Percentiles rank a stretch among this genome's conserved stretches.
phyloP scores from a whole-genome alignment of 2,888 invertebrate species.

The Acrocyrtus sp. region DNA sequence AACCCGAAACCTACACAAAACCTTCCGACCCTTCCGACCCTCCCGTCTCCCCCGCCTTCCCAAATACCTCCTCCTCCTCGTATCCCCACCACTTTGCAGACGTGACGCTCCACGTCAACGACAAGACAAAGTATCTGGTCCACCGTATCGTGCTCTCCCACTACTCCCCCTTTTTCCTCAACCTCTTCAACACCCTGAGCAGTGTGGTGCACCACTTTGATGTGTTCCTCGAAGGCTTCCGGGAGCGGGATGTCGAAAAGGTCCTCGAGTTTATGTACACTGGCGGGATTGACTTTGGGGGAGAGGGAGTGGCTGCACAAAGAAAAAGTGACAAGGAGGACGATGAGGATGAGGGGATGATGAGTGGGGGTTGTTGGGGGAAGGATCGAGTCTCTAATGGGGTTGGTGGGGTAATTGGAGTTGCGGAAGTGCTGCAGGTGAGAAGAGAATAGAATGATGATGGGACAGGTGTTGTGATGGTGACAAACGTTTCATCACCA shows the following conservation, averaged over 20 bases:
- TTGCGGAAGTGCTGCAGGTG: conserved; percentile 84
- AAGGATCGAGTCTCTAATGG: no score
- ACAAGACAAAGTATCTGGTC: conserved; percentile 77
- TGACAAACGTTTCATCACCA: not conserved
- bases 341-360: not conserved
- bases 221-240: conserved; percentile 89
- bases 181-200: conserved; percentile 87
- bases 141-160: conserved; percentile 93
- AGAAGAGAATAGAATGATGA: no score
- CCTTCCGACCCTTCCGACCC: no score
- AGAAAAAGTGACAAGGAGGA: no score
- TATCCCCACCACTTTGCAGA: not conserved
- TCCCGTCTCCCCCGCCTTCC: not conserved
- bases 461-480: not conserved
- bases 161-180: conserved; percentile 82
- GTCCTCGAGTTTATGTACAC: conserved; percentile 95
- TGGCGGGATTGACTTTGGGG: no score
- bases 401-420: conserved; percentile 86
- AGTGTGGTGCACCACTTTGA: conserved; percentile 77
- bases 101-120: conserved; percentile 5
- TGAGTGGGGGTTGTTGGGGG: conserved; percentile 75
- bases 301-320: no score
- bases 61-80: not conserved
- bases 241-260: conserved; percentile 88
- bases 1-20: not conserved